Conservation (phyloP, 2,888 invertebrate species). For the Rhodophaea formosa region DNA sequence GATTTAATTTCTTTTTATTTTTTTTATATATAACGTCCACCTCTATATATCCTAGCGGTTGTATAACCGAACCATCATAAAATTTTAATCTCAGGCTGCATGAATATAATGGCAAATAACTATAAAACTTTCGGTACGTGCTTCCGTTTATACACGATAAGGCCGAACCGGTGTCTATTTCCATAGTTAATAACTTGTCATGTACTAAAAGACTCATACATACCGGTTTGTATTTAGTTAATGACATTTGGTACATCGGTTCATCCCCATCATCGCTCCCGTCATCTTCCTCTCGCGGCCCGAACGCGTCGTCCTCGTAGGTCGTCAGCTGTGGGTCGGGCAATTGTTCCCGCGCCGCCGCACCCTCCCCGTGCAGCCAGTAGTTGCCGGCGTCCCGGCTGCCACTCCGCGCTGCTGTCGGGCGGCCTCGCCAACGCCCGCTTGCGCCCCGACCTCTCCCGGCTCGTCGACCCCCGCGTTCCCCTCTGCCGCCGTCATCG, state of each 20-base stretch:
- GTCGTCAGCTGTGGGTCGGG: neutral
- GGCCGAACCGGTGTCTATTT: too few species aligned
- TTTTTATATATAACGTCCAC: conserved; percentile 22
- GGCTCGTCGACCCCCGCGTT: neutral
- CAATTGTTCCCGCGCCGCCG: neutral
- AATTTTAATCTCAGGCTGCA: neutral
- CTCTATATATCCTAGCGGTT: conserved; percentile 16
- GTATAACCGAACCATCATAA: conserved; percentile 20
- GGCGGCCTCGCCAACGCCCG: neutral
- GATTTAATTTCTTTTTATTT: neutral
- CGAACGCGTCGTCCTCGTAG: neutral
- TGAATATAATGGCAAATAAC: neutral
- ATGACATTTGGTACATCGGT: conserved; percentile 18
- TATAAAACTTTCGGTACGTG: neutral
- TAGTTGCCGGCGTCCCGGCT: neutral
- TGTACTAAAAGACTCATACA: too few species aligned
- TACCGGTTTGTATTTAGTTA: too few species aligned
- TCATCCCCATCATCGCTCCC: conserved; percentile 4
- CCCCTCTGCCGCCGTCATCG: neutral
- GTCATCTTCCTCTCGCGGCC: neutral
- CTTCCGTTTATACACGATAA: neutral
- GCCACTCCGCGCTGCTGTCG: neutral
- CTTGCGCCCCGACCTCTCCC: neutral
- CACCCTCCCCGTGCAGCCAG: neutral
- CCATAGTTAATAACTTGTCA: too few species aligned